phyloP scores from a whole-genome alignment of 2,113 vertebrate species.

The Rhinoderma darwinii region DNA sequence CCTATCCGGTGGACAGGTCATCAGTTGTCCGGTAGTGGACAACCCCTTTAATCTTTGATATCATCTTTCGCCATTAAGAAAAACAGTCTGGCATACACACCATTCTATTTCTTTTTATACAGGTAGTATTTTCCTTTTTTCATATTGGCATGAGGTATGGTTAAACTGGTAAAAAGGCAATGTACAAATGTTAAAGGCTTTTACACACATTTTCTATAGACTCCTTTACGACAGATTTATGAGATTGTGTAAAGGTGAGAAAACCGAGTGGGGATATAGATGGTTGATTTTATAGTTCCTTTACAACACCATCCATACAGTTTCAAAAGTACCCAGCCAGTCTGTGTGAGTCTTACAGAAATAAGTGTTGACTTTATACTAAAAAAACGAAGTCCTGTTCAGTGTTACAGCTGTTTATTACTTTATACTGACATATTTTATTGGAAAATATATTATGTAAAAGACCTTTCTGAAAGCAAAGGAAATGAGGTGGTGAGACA shows the following conservation, averaged over 20 bases:
- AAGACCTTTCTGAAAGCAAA: conserved; percentile 72
- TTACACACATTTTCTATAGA: conserved; percentile 16
- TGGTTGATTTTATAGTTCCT: conserved; percentile 54
- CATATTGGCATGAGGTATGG: background rate
- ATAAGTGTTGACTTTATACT: conserved; percentile 62
- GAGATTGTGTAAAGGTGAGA: conserved; percentile 42
- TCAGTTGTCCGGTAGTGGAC: too few relatives aligned
- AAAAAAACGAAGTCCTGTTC: conserved; percentile 65
- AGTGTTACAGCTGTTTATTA: conserved; percentile 72
- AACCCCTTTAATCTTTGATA: too few relatives aligned
- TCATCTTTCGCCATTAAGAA: too few relatives aligned
- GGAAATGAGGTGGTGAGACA: conserved; percentile 75
- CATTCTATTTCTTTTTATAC: too few relatives aligned
- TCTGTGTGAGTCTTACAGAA: conserved; percentile 41
- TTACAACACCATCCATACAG: conserved; percentile 42
- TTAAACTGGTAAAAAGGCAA: background rate
- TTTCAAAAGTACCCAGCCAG: conserved; percentile 34
- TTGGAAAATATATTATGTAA: conserved; percentile 71
- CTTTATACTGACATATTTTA: conserved; percentile 72
- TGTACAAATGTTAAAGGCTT: background rate
- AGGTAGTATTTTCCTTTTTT: background rate
- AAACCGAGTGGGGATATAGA: conserved; percentile 47
- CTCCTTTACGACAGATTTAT: conserved; percentile 41
- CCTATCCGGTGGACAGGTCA: too few relatives aligned
- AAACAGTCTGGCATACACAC: too few relatives aligned